phyloP scores from a whole-genome alignment of 2,113 vertebrate species.

The Callorhinus ursinus region DNA sequence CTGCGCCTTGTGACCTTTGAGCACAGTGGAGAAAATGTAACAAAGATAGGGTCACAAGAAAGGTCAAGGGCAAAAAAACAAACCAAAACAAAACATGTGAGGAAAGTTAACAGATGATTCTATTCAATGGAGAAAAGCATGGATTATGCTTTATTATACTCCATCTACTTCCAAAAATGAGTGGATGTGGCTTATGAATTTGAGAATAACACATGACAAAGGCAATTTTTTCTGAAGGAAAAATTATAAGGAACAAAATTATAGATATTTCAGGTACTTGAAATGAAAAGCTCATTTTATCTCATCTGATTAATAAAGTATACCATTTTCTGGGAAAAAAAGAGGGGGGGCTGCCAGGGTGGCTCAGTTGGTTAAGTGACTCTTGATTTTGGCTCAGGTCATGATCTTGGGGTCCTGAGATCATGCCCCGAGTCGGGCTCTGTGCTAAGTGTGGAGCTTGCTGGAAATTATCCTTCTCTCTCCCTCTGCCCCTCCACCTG shows the following conservation, averaged over 20 bases:
- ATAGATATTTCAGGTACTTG: neutral
- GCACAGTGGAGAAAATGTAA: neutral
- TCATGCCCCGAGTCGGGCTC: neutral
- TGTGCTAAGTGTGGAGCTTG: neutral
- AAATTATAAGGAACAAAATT: neutral
- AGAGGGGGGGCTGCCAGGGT: neutral
- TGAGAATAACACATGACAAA: neutral
- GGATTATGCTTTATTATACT: neutral
- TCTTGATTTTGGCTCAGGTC: neutral
- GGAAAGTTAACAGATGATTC: neutral
- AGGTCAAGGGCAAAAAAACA: neutral
- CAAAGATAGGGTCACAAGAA: neutral
- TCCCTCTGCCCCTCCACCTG: neutral
- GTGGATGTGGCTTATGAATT: neutral
- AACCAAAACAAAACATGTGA: neutral
- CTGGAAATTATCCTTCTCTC: neutral
- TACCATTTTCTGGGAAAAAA: neutral
- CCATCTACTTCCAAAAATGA: neutral
- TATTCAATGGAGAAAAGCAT: neutral
- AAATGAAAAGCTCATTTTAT: slow-evolving; percentile 17
- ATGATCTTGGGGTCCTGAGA: neutral
- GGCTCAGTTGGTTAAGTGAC: neutral
- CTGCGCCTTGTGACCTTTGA: neutral
- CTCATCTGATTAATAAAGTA: slow-evolving; percentile 22
- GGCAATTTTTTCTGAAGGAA: neutral